A percentile compares a stretch with the other conserved stretches of the same genome.
phyloP scores from a whole-genome alignment of 1,140 invertebrate genomes.

The Euura lappo region DNA sequence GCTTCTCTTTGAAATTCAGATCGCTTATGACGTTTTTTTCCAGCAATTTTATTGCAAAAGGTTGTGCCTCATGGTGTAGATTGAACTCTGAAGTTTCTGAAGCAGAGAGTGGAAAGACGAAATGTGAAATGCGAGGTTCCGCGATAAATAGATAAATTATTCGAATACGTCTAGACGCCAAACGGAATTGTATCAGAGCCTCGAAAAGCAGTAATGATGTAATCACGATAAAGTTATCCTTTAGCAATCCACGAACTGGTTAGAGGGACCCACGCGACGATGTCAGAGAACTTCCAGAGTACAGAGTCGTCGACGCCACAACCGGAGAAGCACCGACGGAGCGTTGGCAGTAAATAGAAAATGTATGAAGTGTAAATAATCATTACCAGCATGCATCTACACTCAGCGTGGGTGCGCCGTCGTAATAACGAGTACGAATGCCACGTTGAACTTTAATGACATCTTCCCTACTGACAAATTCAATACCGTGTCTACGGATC shows the following conservation, averaged over 20 bases:
- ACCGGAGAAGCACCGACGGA: neutral
- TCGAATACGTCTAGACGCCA: slow-evolving; percentile 1
- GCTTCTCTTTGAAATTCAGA: too few species aligned
- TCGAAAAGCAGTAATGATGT: neutral
- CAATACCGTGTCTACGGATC: neutral
- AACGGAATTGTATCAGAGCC: neutral
- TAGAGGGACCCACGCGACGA: neutral
- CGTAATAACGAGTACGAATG: slow-evolving; percentile 1
- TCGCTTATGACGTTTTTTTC: too few species aligned
- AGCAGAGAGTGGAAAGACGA: too few species aligned
- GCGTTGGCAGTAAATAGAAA: neutral
- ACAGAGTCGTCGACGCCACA: neutral
- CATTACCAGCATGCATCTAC: neutral
- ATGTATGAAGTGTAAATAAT: slow-evolving; percentile 7
- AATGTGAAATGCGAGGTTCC: neutral
- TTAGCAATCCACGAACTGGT: neutral
- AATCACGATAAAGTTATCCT: slow-evolving; percentile 5
- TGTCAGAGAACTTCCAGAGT: neutral
- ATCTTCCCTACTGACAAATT: neutral
- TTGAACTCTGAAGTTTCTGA: too few species aligned
- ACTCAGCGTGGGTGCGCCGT: neutral
- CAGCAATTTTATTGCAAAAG: too few species aligned
- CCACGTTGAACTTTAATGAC: neutral
- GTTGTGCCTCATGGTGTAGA: too few species aligned
- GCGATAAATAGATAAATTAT: neutral